Percentiles rank a stretch among this genome's conserved stretches.
These are phyloP conservation scores for Protophormia terraenovae DNA, from an alignment of 2,888 invertebrate species.

Conservation along the genomic window DNA sequence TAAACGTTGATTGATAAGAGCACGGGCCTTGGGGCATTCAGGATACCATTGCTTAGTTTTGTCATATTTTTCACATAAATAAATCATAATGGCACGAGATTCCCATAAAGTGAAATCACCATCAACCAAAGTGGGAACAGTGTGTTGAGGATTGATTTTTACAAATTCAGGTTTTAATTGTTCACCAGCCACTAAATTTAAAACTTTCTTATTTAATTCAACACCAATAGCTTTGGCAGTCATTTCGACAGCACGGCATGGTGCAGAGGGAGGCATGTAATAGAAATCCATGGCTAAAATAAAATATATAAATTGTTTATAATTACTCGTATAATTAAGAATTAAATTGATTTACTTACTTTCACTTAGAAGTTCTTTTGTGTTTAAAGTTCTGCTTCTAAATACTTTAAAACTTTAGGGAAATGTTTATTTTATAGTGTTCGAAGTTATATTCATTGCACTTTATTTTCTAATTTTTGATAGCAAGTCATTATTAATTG, in stretches of 20 bases:
- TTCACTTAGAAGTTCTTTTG: not conserved
- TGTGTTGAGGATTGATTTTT: constrained; percentile 90
- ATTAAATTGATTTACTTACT: not conserved
- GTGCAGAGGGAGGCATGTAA: constrained; percentile 84
- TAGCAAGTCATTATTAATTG: constrained; percentile 36
- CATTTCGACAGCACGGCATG: constrained; percentile 85
- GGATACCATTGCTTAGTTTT: constrained; percentile 88
- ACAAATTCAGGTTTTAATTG: constrained; percentile 86
- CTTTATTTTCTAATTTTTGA: not conserved
- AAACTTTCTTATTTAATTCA: constrained; percentile 84
- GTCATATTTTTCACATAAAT: constrained; percentile 89
- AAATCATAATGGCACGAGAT: constrained; percentile 90
- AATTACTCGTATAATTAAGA: not conserved
- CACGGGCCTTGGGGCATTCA: constrained; percentile 87
- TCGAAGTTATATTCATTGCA: not conserved
- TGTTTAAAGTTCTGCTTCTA: not conserved
- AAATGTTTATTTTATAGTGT: not conserved
- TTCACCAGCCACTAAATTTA: constrained; percentile 84
- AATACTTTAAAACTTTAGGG: not conserved
- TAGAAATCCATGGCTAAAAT: constrained; percentile 83
- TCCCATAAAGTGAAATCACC: constrained; percentile 90
- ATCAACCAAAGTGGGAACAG: constrained; percentile 90
- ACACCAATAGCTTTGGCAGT: constrained; percentile 85
- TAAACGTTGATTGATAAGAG: constrained; percentile 88
- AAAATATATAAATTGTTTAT: not conserved